Conservation (phyloP, 1,140 invertebrate species). For the Diorhabda carinulata region DNA sequence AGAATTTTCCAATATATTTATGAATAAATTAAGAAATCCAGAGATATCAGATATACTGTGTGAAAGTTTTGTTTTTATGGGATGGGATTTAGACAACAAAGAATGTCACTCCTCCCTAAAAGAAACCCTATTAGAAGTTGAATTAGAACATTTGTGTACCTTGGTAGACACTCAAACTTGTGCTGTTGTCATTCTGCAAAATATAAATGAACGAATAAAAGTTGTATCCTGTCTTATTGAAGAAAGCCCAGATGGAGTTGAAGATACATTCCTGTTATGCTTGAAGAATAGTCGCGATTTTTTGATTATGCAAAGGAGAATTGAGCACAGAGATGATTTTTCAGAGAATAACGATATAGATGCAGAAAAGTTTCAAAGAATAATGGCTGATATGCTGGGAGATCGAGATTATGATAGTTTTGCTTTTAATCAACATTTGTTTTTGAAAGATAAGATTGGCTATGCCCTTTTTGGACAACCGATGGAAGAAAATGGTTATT, state of each 20-base stretch:
- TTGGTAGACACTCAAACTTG: not conserved
- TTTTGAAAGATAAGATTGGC: constrained; percentile 38
- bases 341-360: constrained; percentile 24
- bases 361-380: constrained; percentile 32
- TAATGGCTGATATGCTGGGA: constrained; percentile 37
- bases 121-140: not conserved
- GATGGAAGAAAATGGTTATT: constrained; percentile 28
- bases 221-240: not conserved
- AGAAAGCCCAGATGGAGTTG: not conserved
- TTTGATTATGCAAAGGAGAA: not conserved
- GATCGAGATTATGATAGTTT: constrained; percentile 42
- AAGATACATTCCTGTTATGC: not conserved
- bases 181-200: not conserved
- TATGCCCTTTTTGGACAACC: constrained; percentile 38
- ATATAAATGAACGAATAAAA: not conserved
- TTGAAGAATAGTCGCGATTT: not conserved
- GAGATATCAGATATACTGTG: not conserved
- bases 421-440: constrained; percentile 31
- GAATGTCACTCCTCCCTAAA: not conserved
- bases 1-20: not conserved
- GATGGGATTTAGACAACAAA: not conserved
- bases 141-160: not conserved
- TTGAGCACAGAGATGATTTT: constrained; percentile 12
- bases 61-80: not conserved
- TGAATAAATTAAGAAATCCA: not conserved